Percentiles rank a stretch among this genome's conserved stretches.
These are phyloP conservation scores for Scaptomyza montana DNA, from an alignment of 1,140 invertebrate species.

Conservation along the genomic window DNA sequence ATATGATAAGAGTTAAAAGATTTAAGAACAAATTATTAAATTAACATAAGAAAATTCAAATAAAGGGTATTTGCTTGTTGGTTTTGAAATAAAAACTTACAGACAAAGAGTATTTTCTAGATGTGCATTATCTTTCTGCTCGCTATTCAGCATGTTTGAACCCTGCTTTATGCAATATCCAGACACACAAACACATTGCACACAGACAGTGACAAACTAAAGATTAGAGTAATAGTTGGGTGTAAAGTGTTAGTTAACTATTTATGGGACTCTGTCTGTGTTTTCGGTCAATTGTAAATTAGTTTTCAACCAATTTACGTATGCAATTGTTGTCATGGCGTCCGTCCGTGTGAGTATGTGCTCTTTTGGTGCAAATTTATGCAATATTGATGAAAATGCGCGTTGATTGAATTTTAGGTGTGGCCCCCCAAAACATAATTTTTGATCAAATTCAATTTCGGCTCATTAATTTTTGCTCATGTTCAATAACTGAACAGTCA, in stretches of 20 bases:
- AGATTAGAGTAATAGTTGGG: conserved; percentile 19
- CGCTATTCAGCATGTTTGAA: conserved; percentile 18
- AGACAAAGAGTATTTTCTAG: conserved; percentile 9
- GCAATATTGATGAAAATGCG: conserved; percentile 64
- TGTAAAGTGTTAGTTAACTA: conserved; percentile 46
- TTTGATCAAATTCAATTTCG: conserved; percentile 55
- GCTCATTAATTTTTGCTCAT: conserved; percentile 58
- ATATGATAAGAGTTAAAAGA: neutral
- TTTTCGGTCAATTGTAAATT: conserved; percentile 43
- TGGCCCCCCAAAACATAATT: conserved; percentile 23
- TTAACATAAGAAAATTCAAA: neutral
- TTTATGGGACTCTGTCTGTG: conserved; percentile 39
- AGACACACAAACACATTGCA: neutral
- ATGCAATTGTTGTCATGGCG: conserved; percentile 15
- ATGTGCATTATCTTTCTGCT: neutral
- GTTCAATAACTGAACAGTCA: conserved; percentile 16
- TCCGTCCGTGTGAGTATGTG: neutral
- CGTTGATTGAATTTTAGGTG: conserved; percentile 66
- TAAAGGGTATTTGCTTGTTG: too few relatives aligned
- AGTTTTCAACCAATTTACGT: conserved; percentile 37
- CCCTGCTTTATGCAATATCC: conserved; percentile 9
- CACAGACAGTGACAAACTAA: conserved; percentile 1
- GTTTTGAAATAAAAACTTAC: too few relatives aligned
- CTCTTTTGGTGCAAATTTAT: conserved; percentile 10
- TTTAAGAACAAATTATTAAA: too few relatives aligned